Base-by-base conservation (phyloP, 2,888 invertebrate genomes). In the Scaptomyza polygonia region DNA sequence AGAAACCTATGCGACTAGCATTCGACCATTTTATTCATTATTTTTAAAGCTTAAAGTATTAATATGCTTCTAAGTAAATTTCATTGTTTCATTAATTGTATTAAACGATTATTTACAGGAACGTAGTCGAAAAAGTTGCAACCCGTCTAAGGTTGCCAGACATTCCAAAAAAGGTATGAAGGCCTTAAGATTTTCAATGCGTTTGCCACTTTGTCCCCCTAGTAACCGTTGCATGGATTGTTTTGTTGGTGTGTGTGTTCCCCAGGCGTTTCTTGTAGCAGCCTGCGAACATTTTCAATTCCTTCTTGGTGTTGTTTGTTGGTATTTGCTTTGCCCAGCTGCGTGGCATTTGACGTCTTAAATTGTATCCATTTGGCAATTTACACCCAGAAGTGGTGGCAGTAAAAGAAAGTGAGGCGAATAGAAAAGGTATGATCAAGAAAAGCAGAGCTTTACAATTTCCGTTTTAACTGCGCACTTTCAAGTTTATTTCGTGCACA, bases 321-420 rank as follows among this genome's bases (percentile, higher is more conserved):
- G 5, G 11, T 12, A 25, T 47, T 54, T 29, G 40, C 25, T 42
- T 57, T 54, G 49, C 56, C 48, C 29, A 32, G 53, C 29, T 30
- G 49, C 36, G 27, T 49, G 59, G 68, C 68, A 44, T 39, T 49
- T 44, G 51, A 57, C 48, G 63, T 58, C 51, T 69, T 67, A 65
- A 67, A 75, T 66, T 75, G 72, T 57, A 72, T 66, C 56, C 81
- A 66, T 72, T 72, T 65, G 62, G 67, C 58, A 65, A 64, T 63
- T 69, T 64, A 42, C 66, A 56, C 65, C 39, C 36, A 58, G 57
- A 57, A 25, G 21, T 30, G 45, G 45, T 11, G 16, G n/a, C 18
- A 39, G n/a, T 18, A 43, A 49, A 16, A 55, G 29, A 45, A 18
- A 52, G 18, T 40, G 9, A 25, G 16, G 25, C 6, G 16, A 12